Evolutionary conservation across 2,113 vertebrate species (phyloP).

Genomic region (Serinus canaria): DNA sequence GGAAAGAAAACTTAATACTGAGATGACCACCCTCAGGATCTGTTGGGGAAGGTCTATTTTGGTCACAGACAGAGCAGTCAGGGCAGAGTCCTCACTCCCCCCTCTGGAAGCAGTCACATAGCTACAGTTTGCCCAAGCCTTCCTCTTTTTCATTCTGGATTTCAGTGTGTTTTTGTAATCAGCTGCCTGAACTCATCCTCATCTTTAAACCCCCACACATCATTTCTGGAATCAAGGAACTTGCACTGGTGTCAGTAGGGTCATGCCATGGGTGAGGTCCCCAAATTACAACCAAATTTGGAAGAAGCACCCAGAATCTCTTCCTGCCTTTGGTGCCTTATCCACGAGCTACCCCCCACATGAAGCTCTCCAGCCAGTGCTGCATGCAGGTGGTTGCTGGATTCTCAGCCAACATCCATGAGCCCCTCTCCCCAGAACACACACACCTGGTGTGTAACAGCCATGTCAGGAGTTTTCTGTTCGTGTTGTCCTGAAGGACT

Average conservation of each 20-base stretch:
- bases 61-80: not conserved
- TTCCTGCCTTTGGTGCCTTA: not conserved
- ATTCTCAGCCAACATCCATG: not conserved
- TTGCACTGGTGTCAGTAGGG: not conserved
- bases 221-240: not conserved
- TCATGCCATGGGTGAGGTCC: not conserved
- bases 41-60: not conserved
- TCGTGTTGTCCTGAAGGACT: not conserved
- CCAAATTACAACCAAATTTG: not conserved
- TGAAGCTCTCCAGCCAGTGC: not conserved
- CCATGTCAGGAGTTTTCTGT: not conserved
- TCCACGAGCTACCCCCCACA: fast-evolving
- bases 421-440: not conserved
- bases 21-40: not conserved
- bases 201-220: not conserved
- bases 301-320: not conserved
- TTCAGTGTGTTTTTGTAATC: not conserved
- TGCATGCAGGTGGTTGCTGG: fast-evolving
- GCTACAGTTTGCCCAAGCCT: not conserved
- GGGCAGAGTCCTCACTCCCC: not conserved
- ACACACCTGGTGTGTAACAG: fast-evolving
- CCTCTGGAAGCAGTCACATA: not conserved
- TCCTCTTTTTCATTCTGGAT: not conserved
- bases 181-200: not conserved
- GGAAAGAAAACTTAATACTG: not conserved